Evolutionary conservation across 2,888 invertebrate species (phyloP).

Genomic region (Watsonalla cultraria): DNA sequence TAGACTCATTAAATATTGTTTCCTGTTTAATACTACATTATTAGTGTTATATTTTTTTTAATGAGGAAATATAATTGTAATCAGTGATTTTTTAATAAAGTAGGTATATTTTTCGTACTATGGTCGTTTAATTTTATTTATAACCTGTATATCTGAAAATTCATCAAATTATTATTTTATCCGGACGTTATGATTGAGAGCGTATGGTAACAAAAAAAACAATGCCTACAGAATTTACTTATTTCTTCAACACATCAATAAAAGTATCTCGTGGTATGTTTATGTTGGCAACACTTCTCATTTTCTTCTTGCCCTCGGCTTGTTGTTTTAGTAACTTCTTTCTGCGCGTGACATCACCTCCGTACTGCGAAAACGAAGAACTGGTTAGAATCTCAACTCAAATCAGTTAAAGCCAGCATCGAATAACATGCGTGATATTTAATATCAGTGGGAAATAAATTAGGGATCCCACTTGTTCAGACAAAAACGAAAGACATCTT

Average conservation of each 20-base stretch:
- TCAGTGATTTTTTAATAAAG: slow-evolving; percentile 51
- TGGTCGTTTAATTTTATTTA: slow-evolving; percentile 8
- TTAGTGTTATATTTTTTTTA: slow-evolving; percentile 49
- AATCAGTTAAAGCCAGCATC: no score
- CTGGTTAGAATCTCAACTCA: no score
- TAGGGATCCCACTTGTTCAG: not conserved
- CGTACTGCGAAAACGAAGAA: slow-evolving; percentile 81
- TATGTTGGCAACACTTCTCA: slow-evolving; percentile 95
- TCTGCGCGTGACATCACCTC: slow-evolving; percentile 93
- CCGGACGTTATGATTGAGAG: not conserved
- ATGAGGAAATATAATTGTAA: slow-evolving; percentile 56
- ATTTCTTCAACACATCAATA: slow-evolving; percentile 91
- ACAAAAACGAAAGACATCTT: no score
- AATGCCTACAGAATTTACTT: slow-evolving; percentile 19
- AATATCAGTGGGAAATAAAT: not conserved
- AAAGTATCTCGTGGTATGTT: slow-evolving; percentile 95
- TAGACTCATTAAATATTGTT: not conserved
- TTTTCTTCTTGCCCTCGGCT: slow-evolving; percentile 95
- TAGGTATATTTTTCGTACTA: slow-evolving; percentile 43
- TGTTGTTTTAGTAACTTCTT: slow-evolving; percentile 94
- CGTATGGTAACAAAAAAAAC: not conserved
- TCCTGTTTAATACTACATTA: slow-evolving; percentile 5
- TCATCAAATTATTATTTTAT: no score
- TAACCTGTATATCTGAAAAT: not conserved
- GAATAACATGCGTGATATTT: no score